Evolutionary conservation across 2,888 invertebrate species (phyloP).

Genomic region (Urechis unicinctus): DNA sequence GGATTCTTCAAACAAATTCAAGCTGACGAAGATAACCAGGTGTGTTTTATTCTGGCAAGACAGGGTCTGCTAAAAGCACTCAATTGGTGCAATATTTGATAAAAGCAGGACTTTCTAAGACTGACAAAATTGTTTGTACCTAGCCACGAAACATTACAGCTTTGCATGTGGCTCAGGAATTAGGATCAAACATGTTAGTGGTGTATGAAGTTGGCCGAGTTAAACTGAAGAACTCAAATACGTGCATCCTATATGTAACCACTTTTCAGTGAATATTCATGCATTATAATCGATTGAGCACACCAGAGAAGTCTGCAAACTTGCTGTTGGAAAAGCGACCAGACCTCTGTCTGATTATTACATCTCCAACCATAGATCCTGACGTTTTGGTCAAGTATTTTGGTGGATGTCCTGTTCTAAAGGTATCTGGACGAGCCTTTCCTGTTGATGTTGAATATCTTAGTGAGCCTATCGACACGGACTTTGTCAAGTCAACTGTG

Average conservation of each 20-base stretch:
- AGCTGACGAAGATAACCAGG: constrained; percentile 31
- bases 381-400: constrained; percentile 42
- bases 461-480: constrained; percentile 11
- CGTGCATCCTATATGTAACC: constrained; percentile 41
- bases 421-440: constrained; percentile 43
- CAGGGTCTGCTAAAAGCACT: constrained; percentile 50
- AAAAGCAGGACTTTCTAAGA: constrained; percentile 37
- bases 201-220: constrained; percentile 40
- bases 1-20: too few species aligned
- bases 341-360: constrained; percentile 43
- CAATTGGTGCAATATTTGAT: constrained; percentile 47
- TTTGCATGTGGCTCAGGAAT: constrained; percentile 41
- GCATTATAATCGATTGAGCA: constrained; percentile 50
- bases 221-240: constrained; percentile 21
- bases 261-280: constrained; percentile 24
- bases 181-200: constrained; percentile 31
- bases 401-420: constrained; percentile 29
- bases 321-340: constrained; percentile 37
- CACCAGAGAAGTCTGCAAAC: constrained; percentile 49
- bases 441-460: constrained; percentile 39
- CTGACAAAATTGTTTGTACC: too few species aligned
- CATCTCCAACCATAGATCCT: constrained; percentile 49
- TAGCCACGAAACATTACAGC: constrained; percentile 50
- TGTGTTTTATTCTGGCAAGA: constrained; percentile 45
- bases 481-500: constrained; percentile 30